Conservation (phyloP, 2,888 invertebrate genomes). For the Nymphalis urticae region DNA sequence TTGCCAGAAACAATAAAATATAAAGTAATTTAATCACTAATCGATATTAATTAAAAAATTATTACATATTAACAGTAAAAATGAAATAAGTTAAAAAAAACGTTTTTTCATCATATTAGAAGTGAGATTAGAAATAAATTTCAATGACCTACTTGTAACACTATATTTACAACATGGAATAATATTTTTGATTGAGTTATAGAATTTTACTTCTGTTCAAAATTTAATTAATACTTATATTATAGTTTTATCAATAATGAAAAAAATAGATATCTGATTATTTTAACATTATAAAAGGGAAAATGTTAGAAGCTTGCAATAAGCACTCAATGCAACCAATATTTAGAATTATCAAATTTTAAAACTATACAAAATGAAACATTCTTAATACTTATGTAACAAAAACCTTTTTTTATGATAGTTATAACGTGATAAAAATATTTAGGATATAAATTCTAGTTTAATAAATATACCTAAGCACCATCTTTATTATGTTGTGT, state of each 20-base stretch:
- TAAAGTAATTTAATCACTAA: conserved; percentile 35
- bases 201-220: not conserved
- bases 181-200: not conserved
- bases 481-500: conserved; percentile 38
- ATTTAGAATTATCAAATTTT: not conserved
- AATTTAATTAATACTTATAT: not conserved
- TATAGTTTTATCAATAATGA: not conserved
- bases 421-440: not conserved
- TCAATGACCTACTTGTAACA: too few relatives aligned
- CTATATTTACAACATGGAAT: too few relatives aligned
- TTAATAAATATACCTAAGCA: not conserved
- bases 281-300: not conserved
- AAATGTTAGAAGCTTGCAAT: conserved; percentile 6
- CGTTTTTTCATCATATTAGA: too few relatives aligned
- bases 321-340: conserved; percentile 1
- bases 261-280: too few relatives aligned
- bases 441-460: not conserved
- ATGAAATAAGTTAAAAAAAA: not conserved
- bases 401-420: too few relatives aligned
- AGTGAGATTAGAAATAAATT: too few relatives aligned
- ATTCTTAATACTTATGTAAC: too few relatives aligned
- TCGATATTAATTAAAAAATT: conserved; percentile 32
- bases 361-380: too few relatives aligned
- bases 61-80: not conserved
- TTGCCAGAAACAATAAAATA: conserved; percentile 50